Percentiles rank a stretch among this genome's conserved stretches.
These are phyloP conservation scores for Drosophila sucinea DNA, from an alignment of 1,140 invertebrate genomes.

Conservation along the genomic window DNA sequence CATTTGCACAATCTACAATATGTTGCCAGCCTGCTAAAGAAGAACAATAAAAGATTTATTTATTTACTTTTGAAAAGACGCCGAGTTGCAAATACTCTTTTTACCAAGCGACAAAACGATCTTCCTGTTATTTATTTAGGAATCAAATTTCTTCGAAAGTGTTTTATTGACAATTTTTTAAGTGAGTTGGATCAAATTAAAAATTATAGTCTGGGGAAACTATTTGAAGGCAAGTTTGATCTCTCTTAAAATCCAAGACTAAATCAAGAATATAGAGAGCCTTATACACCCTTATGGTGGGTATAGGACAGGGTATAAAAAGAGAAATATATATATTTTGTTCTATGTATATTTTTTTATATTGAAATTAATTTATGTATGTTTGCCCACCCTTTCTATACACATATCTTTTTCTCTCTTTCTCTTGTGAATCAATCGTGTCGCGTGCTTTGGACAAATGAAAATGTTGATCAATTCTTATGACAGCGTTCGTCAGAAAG, in stretches of 20 bases:
- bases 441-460: conserved; percentile 65
- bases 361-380: conserved; percentile 65
- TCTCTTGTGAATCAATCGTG: conserved; percentile 3
- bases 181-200: too few relatives aligned
- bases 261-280: too few relatives aligned
- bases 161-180: too few relatives aligned
- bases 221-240: too few relatives aligned
- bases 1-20: conserved; percentile 27
- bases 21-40: conserved; percentile 45
- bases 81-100: too few relatives aligned
- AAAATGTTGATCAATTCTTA: conserved; percentile 67
- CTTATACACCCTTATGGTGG: too few relatives aligned
- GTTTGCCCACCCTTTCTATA: conserved; percentile 16
- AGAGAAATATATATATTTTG: conserved; percentile 20
- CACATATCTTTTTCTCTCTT: not conserved
- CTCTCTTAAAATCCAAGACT: too few relatives aligned
- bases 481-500: conserved; percentile 46
- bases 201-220: too few relatives aligned
- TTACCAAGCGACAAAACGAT: too few relatives aligned
- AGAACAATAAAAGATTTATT: not conserved
- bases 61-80: not conserved
- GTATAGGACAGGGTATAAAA: not conserved
- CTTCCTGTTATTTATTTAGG: too few relatives aligned
- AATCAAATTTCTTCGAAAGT: too few relatives aligned
- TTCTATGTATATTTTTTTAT: conserved; percentile 42